phyloP scores from a whole-genome alignment of 1,140 invertebrate species.

The Drosophila simulans region DNA sequence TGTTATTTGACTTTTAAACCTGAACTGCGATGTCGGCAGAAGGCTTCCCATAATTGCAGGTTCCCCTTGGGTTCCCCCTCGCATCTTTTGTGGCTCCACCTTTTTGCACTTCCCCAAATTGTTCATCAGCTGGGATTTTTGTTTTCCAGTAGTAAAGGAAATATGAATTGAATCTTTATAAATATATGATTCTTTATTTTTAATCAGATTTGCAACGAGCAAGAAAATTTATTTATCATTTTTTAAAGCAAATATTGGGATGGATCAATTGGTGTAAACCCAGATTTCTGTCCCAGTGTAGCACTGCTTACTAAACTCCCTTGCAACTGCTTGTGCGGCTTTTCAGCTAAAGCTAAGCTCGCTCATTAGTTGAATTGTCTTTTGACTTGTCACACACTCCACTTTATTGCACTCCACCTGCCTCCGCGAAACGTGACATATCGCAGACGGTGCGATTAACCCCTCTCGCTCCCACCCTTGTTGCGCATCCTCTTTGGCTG shows the following conservation, averaged over 20 bases:
- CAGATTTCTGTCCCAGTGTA: constrained; percentile 4
- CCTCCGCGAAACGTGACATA: constrained; percentile 46
- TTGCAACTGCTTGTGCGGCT: constrained; percentile 4
- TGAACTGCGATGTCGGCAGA: constrained; percentile 22
- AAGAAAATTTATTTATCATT: no score
- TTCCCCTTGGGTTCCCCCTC: constrained; percentile 14
- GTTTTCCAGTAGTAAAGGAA: no score
- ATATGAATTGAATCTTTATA: not conserved
- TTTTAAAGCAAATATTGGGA: not conserved
- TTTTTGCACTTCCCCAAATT: constrained; percentile 10
- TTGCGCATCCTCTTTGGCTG: constrained; percentile 12
- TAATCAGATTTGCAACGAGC: no score
- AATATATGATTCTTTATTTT: not conserved
- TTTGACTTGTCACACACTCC: constrained; percentile 59
- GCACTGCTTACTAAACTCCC: not conserved
- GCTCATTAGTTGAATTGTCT: constrained; percentile 59
- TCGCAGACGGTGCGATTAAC: constrained; percentile 46
- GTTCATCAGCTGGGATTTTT: not conserved
- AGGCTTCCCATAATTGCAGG: constrained; percentile 63
- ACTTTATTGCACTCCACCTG: constrained; percentile 25
- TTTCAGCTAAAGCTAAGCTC: constrained; percentile 40
- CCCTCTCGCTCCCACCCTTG: constrained; percentile 13
- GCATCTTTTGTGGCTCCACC: constrained; percentile 3
- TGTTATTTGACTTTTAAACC: constrained; percentile 77
- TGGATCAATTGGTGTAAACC: no score